Base-by-base conservation (phyloP, 2,113 vertebrate species). In the Onychostoma macrolepis region DNA sequence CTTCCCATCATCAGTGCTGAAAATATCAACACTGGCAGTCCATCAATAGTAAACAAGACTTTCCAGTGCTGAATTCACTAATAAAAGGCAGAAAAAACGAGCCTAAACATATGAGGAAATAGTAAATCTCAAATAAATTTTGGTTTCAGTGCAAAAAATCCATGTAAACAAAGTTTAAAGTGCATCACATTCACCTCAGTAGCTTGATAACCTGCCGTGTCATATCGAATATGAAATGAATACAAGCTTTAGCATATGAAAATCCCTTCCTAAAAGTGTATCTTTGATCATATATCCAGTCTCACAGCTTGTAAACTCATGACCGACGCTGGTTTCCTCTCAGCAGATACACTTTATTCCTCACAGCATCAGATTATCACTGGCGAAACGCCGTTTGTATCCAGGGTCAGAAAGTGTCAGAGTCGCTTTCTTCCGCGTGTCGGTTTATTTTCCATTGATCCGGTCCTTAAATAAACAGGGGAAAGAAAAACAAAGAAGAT, bases 141-240 rank as follows among this genome's bases (percentile, higher is more conserved):
- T n/a, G 24, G 7, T 61, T 61, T 41, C 21, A 7, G 50, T 3
- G 19, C 38, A 13, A 43, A 24, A 8, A 11, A 45, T 81, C 8
- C 0, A 45, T 30, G 38, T 43, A 45, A 81, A 65, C 58, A 81
- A 81, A 81, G 36, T 65, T 82, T 26, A 82, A 82, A 82, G 80
- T 13, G 38, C 74, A 45, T 28, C 8, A 43, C 21, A 26, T 63
- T 41, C 41, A 65, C 36, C 13, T 81, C 58, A 61, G 36, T 45
- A 7, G 2, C 38, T 26, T n/a, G 53, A 45, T 12, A 30, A 45
- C 58, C 28, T 67, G 24, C 38, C 24, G 24, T 43, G n/a, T 9
- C 41, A n/a, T 45, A 45, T 45, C 9, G 6, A 6, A 75, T 13
- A 76, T 76, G 10, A 74, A 76, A 76, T 13, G 4, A 48, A 74